These are phyloP conservation scores for Dasypus novemcinctus DNA, from an alignment of 2,113 vertebrate genomes.

Conservation along the genomic window DNA sequence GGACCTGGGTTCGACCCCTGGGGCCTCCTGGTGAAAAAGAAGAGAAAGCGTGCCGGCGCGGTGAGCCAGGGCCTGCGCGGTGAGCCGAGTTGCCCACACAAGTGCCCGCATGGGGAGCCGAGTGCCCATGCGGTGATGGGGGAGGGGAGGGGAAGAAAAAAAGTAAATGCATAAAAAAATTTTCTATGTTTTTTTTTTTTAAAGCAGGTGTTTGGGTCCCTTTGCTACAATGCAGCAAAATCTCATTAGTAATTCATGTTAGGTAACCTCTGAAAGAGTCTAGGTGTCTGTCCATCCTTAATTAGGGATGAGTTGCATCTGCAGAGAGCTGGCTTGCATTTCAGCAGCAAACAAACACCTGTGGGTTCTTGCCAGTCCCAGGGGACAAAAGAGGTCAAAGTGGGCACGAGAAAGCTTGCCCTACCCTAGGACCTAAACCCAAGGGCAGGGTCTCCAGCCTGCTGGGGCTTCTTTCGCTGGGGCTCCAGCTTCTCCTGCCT, in stretches of 20 bases:
- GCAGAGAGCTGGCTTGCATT: neutral
- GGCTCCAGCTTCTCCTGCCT: neutral
- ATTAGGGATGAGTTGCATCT: neutral
- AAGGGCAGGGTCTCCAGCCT: neutral
- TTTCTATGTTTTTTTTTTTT: too few species aligned
- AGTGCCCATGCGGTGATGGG: too few species aligned
- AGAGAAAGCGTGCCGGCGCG: too few species aligned
- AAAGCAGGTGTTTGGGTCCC: neutral
- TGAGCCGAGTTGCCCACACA: too few species aligned
- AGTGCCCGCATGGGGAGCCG: too few species aligned
- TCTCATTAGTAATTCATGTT: neutral
- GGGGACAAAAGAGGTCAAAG: neutral
- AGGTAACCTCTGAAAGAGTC: neutral
- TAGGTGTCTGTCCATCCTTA: neutral
- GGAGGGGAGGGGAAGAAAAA: too few species aligned
- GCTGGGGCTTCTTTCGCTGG: neutral
- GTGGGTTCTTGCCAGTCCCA: neutral
- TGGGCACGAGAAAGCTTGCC: neutral
- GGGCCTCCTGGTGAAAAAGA: too few species aligned
- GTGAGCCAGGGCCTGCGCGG: too few species aligned
- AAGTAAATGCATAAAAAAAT: too few species aligned
- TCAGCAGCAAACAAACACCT: neutral
- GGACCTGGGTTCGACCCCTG: too few species aligned
- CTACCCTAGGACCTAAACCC: neutral
- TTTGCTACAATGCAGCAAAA: neutral